A percentile compares a stretch with the other conserved stretches of the same genome.
Conservation (phyloP, 1,140 invertebrate genomes). For the Ctenoplectra terminalis region DNA sequence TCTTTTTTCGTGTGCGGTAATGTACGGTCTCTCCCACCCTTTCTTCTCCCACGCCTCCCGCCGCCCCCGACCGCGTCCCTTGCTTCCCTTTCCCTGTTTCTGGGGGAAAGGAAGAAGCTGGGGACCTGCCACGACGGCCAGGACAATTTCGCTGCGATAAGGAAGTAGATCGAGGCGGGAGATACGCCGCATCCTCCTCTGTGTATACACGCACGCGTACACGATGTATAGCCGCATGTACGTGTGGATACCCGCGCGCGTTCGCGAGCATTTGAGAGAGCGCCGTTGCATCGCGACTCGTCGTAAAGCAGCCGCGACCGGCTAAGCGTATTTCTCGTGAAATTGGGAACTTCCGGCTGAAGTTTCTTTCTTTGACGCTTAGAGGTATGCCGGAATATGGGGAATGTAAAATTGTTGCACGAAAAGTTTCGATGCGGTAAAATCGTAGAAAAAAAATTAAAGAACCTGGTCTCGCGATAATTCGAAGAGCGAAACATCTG, state of each 20-base stretch:
- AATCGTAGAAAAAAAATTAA: no score
- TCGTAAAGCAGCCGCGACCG: slow-evolving; percentile 22
- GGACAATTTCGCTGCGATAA: slow-evolving; percentile 78
- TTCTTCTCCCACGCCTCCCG: slow-evolving; percentile 41
- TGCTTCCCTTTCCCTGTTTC: slow-evolving; percentile 28
- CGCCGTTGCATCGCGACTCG: neutral
- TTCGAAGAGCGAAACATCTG: neutral
- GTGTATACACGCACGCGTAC: neutral
- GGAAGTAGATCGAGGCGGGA: slow-evolving; percentile 74
- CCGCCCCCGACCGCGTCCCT: slow-evolving; percentile 33
- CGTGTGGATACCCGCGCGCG: neutral
- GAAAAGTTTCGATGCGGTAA: no score
- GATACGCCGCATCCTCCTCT: slow-evolving; percentile 65
- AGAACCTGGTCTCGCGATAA: no score
- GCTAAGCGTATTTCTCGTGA: slow-evolving; percentile 26
- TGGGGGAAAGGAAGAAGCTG: slow-evolving; percentile 31
- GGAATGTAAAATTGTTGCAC: neutral
- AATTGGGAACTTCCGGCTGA: slow-evolving; percentile 26
- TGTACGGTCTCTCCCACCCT: slow-evolving; percentile 75
- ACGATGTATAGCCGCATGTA: neutral
- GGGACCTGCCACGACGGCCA: slow-evolving; percentile 68
- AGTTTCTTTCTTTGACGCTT: neutral
- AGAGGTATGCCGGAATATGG: neutral
- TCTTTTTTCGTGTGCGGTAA: slow-evolving; percentile 79
- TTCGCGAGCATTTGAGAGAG: neutral